Percentiles rank a stretch among this genome's conserved stretches.
These are phyloP conservation scores for Fissipunctia ypsillon DNA, from an alignment of 2,888 invertebrate genomes.

Conservation along the genomic window DNA sequence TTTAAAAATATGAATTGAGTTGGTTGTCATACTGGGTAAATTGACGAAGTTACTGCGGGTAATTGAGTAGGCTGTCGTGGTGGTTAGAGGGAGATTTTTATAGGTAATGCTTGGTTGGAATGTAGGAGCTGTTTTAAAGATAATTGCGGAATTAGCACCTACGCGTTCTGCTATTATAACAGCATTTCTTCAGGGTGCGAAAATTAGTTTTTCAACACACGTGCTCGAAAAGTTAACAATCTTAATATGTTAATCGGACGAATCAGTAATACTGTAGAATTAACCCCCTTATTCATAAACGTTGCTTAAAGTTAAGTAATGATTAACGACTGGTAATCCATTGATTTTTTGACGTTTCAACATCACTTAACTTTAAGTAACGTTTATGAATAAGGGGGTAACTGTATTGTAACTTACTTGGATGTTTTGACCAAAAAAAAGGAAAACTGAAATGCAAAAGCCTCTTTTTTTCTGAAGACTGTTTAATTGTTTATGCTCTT, in stretches of 20 bases:
- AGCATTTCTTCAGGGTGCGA: background rate
- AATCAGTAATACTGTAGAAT: background rate
- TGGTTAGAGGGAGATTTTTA: constrained; percentile 12
- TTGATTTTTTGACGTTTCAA: no score
- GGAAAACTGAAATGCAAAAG: background rate
- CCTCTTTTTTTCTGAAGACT: background rate
- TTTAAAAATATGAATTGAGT: constrained; percentile 39
- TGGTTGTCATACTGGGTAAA: constrained; percentile 42
- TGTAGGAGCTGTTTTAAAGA: constrained; percentile 1
- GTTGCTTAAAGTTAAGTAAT: no score
- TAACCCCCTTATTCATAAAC: no score
- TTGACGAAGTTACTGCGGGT: constrained; percentile 21
- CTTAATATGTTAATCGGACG: background rate
- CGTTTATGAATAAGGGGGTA: no score
- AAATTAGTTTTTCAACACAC: background rate
- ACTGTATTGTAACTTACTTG: no score
- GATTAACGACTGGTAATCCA: no score
- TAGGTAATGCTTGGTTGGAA: background rate
- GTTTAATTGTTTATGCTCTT: background rate
- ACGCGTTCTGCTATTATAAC: background rate
- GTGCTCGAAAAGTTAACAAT: background rate
- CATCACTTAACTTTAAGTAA: no score
- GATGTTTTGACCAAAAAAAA: background rate
- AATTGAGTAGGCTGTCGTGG: constrained; percentile 8
- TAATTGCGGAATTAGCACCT: constrained; percentile 12